Evolutionary conservation across 2,888 invertebrate species (phyloP), one percentile per base, ranked within the genome.

Genomic region (Lepidonotus clava): DNA sequence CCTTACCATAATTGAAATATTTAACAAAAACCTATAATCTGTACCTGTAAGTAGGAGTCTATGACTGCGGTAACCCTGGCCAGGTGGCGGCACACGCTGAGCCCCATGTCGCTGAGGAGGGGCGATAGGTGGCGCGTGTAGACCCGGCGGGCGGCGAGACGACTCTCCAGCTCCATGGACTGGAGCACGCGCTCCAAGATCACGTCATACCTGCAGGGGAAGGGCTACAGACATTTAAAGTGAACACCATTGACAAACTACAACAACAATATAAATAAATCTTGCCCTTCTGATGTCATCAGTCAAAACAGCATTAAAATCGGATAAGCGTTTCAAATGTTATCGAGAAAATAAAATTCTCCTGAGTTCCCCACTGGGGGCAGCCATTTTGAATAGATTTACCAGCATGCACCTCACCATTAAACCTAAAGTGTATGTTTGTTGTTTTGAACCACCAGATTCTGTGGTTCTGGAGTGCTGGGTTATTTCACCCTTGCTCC

Each of bases 81-180:
- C 8, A 83, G 24, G 56, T 83, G 83, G 24, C 83, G 40, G 21
- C 53, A 83, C 11, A 56, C 0, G 24, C 24, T 56, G 61, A 83
- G 40, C 0, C 83, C 83, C 83, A 83, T 83, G 24, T 24, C 21
- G 21, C 1, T 24, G 32, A 83, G 40, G 11, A 83, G 51, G 0
- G 21, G 2, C 34, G 83, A 56, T 21, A 83, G 34, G 56, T 83
- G 83, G 32, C 61, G 36, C 11, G 83, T 38, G 38, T 83, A 83
- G 21, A 56, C 1, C n/a, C 83, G 53, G 0, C 83, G 32, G 6
- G 21, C n/a, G 0, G 11, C 34, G 2, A 83, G 11, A 21, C 5
- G 8, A 28, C 11, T 21, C 32, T 83, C 83, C 56, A 83, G 24
- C 56, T 83, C 83, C 80, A 80, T 80, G 28, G 5, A 18, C 32